Conservation (phyloP, 2,797 vertebrate genomes). For the Centroberyx gerrardi region DNA sequence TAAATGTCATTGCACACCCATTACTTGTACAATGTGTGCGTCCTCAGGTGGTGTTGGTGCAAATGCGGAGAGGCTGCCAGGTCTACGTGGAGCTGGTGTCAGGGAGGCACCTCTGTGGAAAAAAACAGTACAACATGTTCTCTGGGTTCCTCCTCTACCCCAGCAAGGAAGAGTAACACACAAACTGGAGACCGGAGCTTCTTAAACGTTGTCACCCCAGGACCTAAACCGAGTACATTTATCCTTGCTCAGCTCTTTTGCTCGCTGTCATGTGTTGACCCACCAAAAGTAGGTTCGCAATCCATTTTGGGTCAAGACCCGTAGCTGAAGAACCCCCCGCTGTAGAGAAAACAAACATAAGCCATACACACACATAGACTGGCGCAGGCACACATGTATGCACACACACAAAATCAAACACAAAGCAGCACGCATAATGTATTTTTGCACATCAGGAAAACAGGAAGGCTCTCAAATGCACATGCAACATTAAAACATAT, state of each 20-base stretch:
- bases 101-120: slow-evolving; percentile 78
- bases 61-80: slow-evolving; percentile 75
- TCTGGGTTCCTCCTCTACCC: slow-evolving; percentile 83
- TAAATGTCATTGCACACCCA: too few relatives aligned
- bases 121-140: slow-evolving; percentile 75
- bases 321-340: slow-evolving; percentile 15
- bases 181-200: neutral
- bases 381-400: neutral
- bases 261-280: neutral
- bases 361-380: neutral
- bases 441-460: slow-evolving; percentile 3
- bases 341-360: slow-evolving; percentile 4
- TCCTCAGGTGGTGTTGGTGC: slow-evolving; percentile 70
- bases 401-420: neutral
- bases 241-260: neutral
- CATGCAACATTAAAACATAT: neutral
- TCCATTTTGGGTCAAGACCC: neutral
- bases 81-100: slow-evolving; percentile 78
- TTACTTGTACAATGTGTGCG: neutral
- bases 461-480: neutral
- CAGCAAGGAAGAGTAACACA: slow-evolving; percentile 14
- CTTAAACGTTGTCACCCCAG: neutral
- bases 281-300: slow-evolving; percentile 6
- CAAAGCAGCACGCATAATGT: neutral
- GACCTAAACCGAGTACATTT: neutral